Evolutionary conservation across 2,888 invertebrate species (phyloP), one percentile per base, ranked within the genome.

Genomic region (Macrosiphum euphorbiae): DNA sequence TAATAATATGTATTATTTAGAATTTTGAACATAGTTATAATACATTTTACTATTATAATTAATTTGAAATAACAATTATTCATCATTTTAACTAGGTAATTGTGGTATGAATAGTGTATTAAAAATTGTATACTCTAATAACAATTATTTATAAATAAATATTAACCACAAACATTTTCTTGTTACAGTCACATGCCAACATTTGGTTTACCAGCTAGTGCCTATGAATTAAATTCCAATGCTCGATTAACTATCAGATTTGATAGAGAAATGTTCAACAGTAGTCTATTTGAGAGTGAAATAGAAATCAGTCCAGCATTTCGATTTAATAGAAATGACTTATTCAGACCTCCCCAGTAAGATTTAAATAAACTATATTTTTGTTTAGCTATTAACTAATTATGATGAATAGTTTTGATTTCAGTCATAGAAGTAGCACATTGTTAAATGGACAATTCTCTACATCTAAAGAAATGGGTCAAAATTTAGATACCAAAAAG

Each of bases 191-290:
- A 90, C 28, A 90, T 94, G 61, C 90, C 90, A 28, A 24, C 94
- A n/a, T 94, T 94, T 67, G 52, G 90, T 87, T 28, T 94, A 52
- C 44, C 94, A 50, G 52, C 90, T 13, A 94, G 20, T 87, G 90
- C 86, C 28, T 94, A 94, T 13, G 94, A 94, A 94, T 67, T 94
- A 13, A 94, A 94, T 90, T 50, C 94, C 8, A 86, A 50, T 86
- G 67, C 85, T 52, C 86, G 94, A 41, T 87, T 94, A 44, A 94
- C 86, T 11, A 86, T 94, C 52, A 50, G 61, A 87, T 94, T 94
- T 47, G 94, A 94, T 41, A 90, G 94, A 85, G 94, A 94, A 86
- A 94, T 94, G 90, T 94, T 94, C 41, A 94, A 94, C 44, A 86
- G 24, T 44, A 90, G 90, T 86, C n/a, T 94, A 41, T 90, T 90